Percentiles rank a stretch among this genome's conserved stretches.
Evolutionary conservation across 2,797 vertebrate genomes (phyloP).

Genomic region (Enteromius mattozi): DNA sequence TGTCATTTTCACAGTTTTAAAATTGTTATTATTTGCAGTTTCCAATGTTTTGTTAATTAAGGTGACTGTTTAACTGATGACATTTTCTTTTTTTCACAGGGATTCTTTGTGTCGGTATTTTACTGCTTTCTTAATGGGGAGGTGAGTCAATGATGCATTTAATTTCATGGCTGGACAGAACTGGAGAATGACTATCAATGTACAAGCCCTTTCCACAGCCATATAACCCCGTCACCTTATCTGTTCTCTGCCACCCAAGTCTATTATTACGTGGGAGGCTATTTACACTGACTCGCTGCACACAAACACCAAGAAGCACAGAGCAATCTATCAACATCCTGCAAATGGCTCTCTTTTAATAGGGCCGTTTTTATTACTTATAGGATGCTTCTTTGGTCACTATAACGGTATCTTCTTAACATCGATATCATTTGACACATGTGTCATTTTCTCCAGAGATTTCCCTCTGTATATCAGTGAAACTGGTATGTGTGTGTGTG

Average conservation of each 20-base stretch:
- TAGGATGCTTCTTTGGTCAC: neutral
- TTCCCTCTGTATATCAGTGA: neutral
- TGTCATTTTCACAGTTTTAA: neutral
- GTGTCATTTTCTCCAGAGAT: neutral
- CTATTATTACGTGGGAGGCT: constrained; percentile 47
- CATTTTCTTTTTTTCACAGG: constrained; percentile 72
- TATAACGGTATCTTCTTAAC: neutral
- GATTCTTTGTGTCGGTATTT: constrained; percentile 98
- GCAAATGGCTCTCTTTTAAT: constrained; percentile 30
- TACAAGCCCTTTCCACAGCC: constrained; percentile 10
- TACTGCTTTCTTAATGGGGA: constrained; percentile 99
- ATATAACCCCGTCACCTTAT: constrained; percentile 17
- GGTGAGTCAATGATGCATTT: constrained; percentile 79
- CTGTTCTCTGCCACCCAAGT: constrained; percentile 19
- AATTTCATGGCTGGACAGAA: constrained; percentile 50
- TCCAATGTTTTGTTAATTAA: neutral
- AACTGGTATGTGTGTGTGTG: neutral
- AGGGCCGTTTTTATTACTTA: neutral
- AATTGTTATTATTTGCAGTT: neutral
- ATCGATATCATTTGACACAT: neutral
- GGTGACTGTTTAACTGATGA: neutral
- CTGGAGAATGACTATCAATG: constrained; percentile 41
- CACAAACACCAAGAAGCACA: constrained; percentile 19
- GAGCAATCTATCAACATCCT: constrained; percentile 14
- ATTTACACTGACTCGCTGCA: constrained; percentile 35